Base-by-base conservation (phyloP, 2,888 invertebrate species). In the Mythimna pallens region DNA sequence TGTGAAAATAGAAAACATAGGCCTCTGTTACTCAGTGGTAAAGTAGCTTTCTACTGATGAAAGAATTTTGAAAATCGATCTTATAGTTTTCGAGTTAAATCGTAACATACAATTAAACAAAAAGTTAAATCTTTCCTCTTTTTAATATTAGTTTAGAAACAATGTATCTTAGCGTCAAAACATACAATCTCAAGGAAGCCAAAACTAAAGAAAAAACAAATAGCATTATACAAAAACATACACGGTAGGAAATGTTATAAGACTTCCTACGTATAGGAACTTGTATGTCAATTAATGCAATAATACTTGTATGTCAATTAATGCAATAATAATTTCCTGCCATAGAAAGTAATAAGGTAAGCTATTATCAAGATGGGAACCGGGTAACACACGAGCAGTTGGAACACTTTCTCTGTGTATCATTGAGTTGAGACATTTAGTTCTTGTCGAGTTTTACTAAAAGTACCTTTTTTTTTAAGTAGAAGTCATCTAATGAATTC, bases 301-400 rank as follows among this genome's bases (percentile, higher is more conserved):
- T 76, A 64, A 66, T 76, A 69, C n/a, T n/a, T n/a, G n/a, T n/a
- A n/a, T n/a, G n/a, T n/a, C n/a, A n/a, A n/a, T n/a, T n/a, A n/a
- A n/a, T n/a, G n/a, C n/a, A n/a, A 72, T 76, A 64, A 66, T 76
- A 69, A 74, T 81, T 84, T 84, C 86, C 83, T 81, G 86, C 66
- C 8, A 47, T 69, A 68, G 69, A 77, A 68, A 79, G 74, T 70
- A 68, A 81, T 71, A 73, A 62, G 72, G 65, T 55, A 30, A 67
- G 58, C 62, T 62, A 73, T 73, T 70, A 80, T 78, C 58, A 55
- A 54, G 58, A 65, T 74, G 59, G n/a, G 79, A 82, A 81, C 62
- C 50, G 40, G 43, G 47, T 65, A 30, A 54, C 30, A 66, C 47
- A 20, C 47, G 1, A 47, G 47, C 62, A n/a, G n/a, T 57, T 66